Evolutionary conservation across 2,888 invertebrate genomes (phyloP).

Genomic region (Sinopyrophorus schimmeli): DNA sequence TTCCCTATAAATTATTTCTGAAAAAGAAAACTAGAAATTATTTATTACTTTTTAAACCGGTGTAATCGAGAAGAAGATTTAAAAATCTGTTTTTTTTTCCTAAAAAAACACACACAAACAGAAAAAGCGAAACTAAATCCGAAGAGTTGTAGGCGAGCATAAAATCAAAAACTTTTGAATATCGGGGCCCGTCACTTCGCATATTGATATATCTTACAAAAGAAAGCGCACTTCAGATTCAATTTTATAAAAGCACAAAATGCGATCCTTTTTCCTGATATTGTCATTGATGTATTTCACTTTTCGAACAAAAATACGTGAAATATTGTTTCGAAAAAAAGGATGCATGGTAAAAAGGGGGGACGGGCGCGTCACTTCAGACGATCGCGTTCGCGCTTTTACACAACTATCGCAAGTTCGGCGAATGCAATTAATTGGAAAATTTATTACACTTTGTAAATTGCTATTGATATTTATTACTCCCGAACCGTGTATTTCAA

Average conservation of each 20-base stretch:
- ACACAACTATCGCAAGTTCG: too few relatives aligned
- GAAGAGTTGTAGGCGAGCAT: constrained; percentile 20
- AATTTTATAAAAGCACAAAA: constrained; percentile 37
- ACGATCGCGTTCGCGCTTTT: too few relatives aligned
- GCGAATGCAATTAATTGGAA: constrained; percentile 23
- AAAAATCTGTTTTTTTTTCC: too few relatives aligned
- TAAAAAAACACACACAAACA: too few relatives aligned
- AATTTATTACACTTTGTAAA: constrained; percentile 5
- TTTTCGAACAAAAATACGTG: constrained; percentile 28
- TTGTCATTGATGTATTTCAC: constrained; percentile 32
- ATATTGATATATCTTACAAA: constrained; percentile 42
- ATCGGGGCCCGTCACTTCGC: constrained; percentile 39
- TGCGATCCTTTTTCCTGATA: constrained; percentile 27
- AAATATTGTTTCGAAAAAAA: constrained; percentile 19
- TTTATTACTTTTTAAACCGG: too few relatives aligned
- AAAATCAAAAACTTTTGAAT: constrained; percentile 39
- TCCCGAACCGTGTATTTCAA: constrained; percentile 44
- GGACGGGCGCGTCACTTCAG: too few relatives aligned
- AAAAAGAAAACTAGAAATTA: too few relatives aligned
- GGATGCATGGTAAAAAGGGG: too few relatives aligned
- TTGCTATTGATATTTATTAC: constrained; percentile 26
- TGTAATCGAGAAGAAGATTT: too few relatives aligned
- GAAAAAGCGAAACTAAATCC: neutral
- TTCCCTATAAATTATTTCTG: too few relatives aligned
- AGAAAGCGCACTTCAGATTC: constrained; percentile 39